phyloP scores from a whole-genome alignment of 92 coral and sea anemone species.

The Bergia sp. region DNA sequence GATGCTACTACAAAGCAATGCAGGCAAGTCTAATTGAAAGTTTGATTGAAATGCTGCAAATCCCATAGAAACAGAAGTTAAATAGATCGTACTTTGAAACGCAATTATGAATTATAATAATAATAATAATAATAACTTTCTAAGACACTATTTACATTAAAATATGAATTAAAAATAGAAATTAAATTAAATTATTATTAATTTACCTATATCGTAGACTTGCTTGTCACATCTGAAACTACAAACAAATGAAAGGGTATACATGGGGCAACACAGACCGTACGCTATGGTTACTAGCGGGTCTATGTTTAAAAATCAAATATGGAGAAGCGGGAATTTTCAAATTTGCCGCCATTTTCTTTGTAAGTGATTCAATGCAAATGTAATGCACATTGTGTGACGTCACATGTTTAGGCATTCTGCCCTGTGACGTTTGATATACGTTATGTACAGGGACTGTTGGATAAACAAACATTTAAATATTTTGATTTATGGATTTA shows the following conservation, averaged over 20 bases:
- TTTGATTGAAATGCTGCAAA: conserved; percentile 26
- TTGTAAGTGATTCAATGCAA: conserved; percentile 1
- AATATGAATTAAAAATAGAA: conserved; percentile 14
- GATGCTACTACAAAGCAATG: conserved; percentile 5
- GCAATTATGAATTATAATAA: conserved; percentile 17
- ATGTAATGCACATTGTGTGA: conserved; percentile 4
- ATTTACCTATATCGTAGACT: conserved; percentile 23
- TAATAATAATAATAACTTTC: conserved; percentile 23
- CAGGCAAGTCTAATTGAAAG: conserved; percentile 17
- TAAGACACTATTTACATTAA: conserved; percentile 3
- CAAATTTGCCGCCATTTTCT: neutral
- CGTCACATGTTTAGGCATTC: conserved; percentile 6
- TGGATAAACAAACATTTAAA: conserved; percentile 8
- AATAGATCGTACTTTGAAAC: conserved; percentile 7
- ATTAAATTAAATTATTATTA: conserved; percentile 17
- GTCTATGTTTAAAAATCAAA: conserved; percentile 1
- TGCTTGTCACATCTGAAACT: conserved; percentile 15
- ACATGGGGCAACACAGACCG: conserved; percentile 14
- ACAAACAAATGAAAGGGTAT: conserved; percentile 18
- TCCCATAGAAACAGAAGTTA: conserved; percentile 25
- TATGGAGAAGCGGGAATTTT: conserved; percentile 5
- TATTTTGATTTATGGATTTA: conserved; percentile 11
- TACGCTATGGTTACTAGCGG: conserved; percentile 6
- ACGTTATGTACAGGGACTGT: conserved; percentile 19
- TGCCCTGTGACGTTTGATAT: conserved; percentile 15